Conservation (phyloP, 2,888 invertebrate genomes). For the Morpho helenor region DNA sequence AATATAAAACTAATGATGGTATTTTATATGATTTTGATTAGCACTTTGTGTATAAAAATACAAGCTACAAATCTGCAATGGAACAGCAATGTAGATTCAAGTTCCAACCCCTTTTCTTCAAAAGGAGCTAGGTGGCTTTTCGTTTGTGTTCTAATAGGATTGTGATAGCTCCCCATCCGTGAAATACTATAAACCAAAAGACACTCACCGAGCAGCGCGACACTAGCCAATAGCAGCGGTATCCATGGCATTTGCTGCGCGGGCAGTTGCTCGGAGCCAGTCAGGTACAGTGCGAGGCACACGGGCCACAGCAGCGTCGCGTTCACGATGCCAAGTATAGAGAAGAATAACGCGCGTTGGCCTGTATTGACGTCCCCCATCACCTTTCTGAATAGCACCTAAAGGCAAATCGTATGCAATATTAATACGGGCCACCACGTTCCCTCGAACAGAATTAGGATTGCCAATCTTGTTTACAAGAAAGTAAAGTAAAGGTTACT, state of each 20-base stretch:
- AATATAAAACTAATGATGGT: too few relatives aligned
- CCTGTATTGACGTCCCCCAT: conserved; percentile 96
- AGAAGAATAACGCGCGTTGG: conserved; percentile 95
- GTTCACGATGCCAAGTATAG: conserved; percentile 93
- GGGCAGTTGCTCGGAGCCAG: conserved; percentile 89
- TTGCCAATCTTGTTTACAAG: too few relatives aligned
- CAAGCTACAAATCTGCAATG: too few relatives aligned
- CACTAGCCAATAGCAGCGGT: conserved; percentile 88
- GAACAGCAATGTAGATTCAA: too few relatives aligned
- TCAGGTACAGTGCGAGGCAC: conserved; percentile 90
- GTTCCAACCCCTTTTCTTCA: too few relatives aligned
- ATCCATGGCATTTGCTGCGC: conserved; percentile 94
- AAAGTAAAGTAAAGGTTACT: too few relatives aligned
- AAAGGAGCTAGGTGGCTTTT: too few relatives aligned
- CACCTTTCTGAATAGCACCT: conserved; percentile 96
- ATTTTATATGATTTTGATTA: too few relatives aligned
- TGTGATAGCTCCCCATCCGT: too few relatives aligned
- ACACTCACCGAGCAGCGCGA: conserved; percentile 81
- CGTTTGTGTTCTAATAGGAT: too few relatives aligned
- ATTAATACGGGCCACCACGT: not conserved
- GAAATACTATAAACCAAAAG: not conserved
- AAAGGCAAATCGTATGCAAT: not conserved
- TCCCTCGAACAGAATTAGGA: too few relatives aligned
- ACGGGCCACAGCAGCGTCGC: conserved; percentile 95
- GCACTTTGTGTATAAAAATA: too few relatives aligned